Evolutionary conservation across 2,113 vertebrate genomes (phyloP), one percentile per base, ranked within the genome.

Genomic region (Xenopus borealis): DNA sequence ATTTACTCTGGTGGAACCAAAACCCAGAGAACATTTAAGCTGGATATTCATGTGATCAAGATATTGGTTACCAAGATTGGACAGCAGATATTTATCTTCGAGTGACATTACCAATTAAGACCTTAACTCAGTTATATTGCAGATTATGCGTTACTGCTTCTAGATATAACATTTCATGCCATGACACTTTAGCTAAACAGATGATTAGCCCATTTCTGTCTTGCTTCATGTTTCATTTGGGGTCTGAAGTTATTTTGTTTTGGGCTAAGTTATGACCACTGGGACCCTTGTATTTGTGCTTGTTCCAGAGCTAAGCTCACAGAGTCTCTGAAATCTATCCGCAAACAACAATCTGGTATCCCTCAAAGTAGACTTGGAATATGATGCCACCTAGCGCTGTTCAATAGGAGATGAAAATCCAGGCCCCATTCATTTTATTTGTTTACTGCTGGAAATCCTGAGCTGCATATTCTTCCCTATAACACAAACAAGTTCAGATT

Each of bases 311-410:
- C 58, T 23, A 61, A 61, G 58, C 58, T 23, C 13, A 23, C 9
- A 27, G 19, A 20, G 52, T 61, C 18, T 61, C 58, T 61, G 58
- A 13, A 10, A 61, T 7, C 20, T 20, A 61, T 20, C 10, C 27
- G 58, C 58, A 61, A 9, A 61, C 18, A 27, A 27, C 58, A 23
- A 3, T 61, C 58, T 61, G 58, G 58, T 23, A 61, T 61, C 19
- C 58, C 27, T 61, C 58, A 61, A 61, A 61, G 58, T 61, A 18
- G 58, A 61, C 18, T 18, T 61, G 58, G 19, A 61, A 61, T 61
- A 20, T 61, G 58, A 27, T 61, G 20, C 58, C 58, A 10, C 14
- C 58, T 61, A 61, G 18, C 27, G 58, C 58, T 61, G 58, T 61
- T 18, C 19, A 16, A 12, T 23, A 61, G 58, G 12, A 61, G 18